Base-by-base conservation (phyloP, 2,888 invertebrate genomes). In the Volucella zonaria region DNA sequence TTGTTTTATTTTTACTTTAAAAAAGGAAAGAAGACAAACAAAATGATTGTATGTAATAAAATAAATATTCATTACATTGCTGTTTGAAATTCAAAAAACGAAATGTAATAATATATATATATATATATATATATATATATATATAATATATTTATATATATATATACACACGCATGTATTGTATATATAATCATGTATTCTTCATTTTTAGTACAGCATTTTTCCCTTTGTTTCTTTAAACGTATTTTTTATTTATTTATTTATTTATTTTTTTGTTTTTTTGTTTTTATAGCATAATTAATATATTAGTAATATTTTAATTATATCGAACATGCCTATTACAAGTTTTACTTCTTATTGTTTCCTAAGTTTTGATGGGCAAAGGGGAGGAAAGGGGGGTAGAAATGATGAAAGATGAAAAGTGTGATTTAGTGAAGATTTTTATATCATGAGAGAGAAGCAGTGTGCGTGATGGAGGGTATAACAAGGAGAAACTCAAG, bases 251-350 rank as follows among this genome's bases (percentile, higher is more conserved):
- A 23, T 23, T 23, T 23, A 3, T 23, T 23, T 18, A 18, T 18
- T 18, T 18, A 1, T 18, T 18, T 18, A 18, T 18, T 68, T 73
- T 61, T n/a, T n/a, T n/a, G n/a, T n/a, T n/a, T 42, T 70, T 49
- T 52, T 64, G 18, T 31, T 40, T 82, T 70, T 51, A 52, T 82
- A 76, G 67, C 79, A 76, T 85, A 85, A 75, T 80, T 86, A 77
- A 85, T 85, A 67, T 80, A 80, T 85, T 85, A 85, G 80, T 80
- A 81, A 85, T 85, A 80, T 86, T 83, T 87, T 73, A 82, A 82
- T 87, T 78, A 80, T 87, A 77, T 85, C 71, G 79, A 87, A 74
- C 83, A 87, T 87, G 85, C 81, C 80, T 81, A 85, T 76, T 87
- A 87, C 80, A 85, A 80, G 79, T 85, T 31, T 31, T 85, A 77